phyloP scores from a whole-genome alignment of 2,888 invertebrate species.

The Scrobipalpa atriplicella region DNA sequence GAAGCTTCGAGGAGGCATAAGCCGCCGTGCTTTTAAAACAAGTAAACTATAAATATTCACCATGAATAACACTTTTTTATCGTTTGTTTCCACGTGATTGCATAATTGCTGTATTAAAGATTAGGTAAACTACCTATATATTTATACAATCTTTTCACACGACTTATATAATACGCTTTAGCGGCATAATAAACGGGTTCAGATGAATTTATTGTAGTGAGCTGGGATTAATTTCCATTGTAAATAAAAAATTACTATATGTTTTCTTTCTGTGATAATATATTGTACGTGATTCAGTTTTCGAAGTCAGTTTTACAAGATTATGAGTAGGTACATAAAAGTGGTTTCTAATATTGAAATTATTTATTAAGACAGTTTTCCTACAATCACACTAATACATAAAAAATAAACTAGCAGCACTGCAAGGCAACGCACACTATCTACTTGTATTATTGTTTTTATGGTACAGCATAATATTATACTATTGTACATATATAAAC shows the following conservation, averaged over 20 bases:
- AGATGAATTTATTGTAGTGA: background rate
- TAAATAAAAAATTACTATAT: no score
- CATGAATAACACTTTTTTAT: no score
- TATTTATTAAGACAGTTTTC: background rate
- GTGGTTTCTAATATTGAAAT: background rate
- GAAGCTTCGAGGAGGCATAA: no score
- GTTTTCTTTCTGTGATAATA: no score
- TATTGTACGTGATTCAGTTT: no score
- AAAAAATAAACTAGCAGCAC: background rate
- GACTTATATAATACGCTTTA: background rate
- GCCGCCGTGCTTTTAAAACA: no score
- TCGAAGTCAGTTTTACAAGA: no score
- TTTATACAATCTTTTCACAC: conserved; percentile 8
- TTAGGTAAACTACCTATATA: background rate
- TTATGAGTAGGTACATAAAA: no score
- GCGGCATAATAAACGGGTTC: background rate
- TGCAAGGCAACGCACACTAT: conserved; percentile 25
- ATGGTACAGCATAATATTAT: conserved; percentile 54
- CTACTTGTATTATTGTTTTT: conserved; percentile 59
- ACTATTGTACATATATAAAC: conserved; percentile 36
- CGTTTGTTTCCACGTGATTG: background rate
- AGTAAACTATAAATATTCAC: no score
- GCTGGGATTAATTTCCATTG: background rate
- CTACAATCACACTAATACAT: background rate
- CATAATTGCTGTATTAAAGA: background rate